A percentile compares a stretch with the other conserved stretches of the same genome.
Evolutionary conservation across 2,113 vertebrate genomes (phyloP).

Genomic region (Rhipidura dahli): DNA sequence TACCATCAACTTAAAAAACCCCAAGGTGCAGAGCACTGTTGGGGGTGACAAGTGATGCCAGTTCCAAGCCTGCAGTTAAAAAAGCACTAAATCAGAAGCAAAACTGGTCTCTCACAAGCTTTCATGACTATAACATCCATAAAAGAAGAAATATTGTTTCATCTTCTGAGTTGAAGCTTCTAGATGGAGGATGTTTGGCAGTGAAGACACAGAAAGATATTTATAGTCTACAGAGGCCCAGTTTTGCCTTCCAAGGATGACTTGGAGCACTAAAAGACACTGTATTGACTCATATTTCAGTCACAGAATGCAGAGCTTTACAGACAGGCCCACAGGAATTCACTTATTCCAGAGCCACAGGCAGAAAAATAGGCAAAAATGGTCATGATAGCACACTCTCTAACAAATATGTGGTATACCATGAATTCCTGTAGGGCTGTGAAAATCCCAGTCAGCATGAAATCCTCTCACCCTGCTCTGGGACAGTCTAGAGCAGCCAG

Average conservation of each 20-base stretch:
- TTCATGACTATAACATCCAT: background rate
- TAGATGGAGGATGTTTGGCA: background rate
- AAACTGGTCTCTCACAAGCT: background rate
- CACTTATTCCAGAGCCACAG: background rate
- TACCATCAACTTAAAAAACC: background rate
- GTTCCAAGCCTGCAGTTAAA: background rate
- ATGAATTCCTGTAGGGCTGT: background rate
- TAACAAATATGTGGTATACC: background rate
- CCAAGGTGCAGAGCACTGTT: background rate
- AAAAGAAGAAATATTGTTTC: background rate
- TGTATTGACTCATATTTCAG: background rate
- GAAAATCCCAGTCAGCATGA: background rate
- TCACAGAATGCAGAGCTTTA: background rate
- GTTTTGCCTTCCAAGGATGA: background rate
- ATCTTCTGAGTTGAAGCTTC: background rate
- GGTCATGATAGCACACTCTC: background rate
- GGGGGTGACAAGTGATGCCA: background rate
- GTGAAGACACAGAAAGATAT: background rate
- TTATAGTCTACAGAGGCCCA: background rate
- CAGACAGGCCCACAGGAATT: background rate
- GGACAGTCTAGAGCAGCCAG: background rate
- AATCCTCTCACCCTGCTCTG: background rate
- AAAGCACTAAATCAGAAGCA: background rate
- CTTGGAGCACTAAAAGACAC: background rate
- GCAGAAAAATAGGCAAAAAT: background rate